Base-by-base conservation (phyloP, 2,888 invertebrate genomes). In the Pristionchus exspectatus region DNA sequence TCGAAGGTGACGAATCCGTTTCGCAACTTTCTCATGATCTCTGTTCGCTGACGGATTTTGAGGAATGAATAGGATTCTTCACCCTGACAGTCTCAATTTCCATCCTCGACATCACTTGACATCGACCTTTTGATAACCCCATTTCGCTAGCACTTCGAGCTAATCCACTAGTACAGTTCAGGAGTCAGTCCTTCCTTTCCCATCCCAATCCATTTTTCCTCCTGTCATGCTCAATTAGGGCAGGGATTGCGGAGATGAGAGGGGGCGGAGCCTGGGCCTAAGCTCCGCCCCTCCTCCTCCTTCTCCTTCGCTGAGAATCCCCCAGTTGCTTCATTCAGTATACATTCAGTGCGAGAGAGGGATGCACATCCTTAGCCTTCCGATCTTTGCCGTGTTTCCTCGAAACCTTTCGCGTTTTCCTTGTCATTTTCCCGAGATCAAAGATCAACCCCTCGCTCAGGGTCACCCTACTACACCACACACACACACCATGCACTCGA, bases 401-500 rank as follows among this genome's bases (percentile, higher is more conserved):
- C 5, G 72, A 38, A 24, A 14, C 50, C 0, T 27, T 50, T 81
- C 21, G 10, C 50, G 30, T 2, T 44, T 30, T 24, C n/a, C 44
- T 33, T 18, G 30, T 16, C 33, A 33, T 9, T 50, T 77, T 18
- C 44, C 33, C 21, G n/a, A 50, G 81, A 81, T 81, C 81, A 54
- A 81, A 81, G 50, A 50, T 54, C 81, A 33, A 7, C 7, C 24
- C n/a, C n/a, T n/a, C n/a, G n/a, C n/a, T 33, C 72, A 81, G 81
- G 81, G 81, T 81, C 81, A 81, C 81, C 81, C 81, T 33, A 74
- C 21, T 38, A 38, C 38, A 50, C 38, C 74, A 33, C 69, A 24
- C 33, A 38, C 85, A 85, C 85, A 30, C 81, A 56, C 30, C 63
- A 87, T 87, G 87, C 87, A 87, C 69, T 87, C 87, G 24, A 87